Conservation (phyloP, 2,888 invertebrate genomes). For the Synanthedon vespiformis region DNA sequence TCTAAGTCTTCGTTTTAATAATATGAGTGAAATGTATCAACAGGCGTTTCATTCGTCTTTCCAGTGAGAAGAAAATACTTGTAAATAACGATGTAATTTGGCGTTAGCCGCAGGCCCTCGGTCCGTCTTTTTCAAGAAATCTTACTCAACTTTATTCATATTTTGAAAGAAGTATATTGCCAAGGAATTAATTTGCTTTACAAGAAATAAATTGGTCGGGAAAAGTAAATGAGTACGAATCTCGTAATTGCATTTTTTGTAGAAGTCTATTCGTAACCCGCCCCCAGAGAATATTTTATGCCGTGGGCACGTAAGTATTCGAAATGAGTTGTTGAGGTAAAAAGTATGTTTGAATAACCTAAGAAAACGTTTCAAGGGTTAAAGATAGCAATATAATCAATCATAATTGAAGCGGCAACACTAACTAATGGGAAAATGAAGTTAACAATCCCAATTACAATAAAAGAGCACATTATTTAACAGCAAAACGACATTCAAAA, state of each 20-base stretch:
- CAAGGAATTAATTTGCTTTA: slow-evolving; percentile 62
- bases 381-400: too few species aligned
- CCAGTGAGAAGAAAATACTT: slow-evolving; percentile 36
- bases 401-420: background rate
- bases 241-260: slow-evolving; percentile 58
- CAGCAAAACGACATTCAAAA: slow-evolving; percentile 70
- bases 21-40: background rate
- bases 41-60: slow-evolving; percentile 5
- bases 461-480: slow-evolving; percentile 66
- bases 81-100: slow-evolving; percentile 66
- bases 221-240: slow-evolving; percentile 58
- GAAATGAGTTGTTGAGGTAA: too few species aligned
- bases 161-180: slow-evolving; percentile 63
- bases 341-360: too few species aligned
- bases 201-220: slow-evolving; percentile 47
- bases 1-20: background rate
- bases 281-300: slow-evolving; percentile 23
- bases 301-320: too few species aligned
- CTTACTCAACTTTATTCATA: slow-evolving; percentile 61
- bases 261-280: slow-evolving; percentile 41
- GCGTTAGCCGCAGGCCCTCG: slow-evolving; percentile 50
- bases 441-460: slow-evolving; percentile 48
- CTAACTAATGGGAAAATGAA: background rate
- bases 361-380: too few species aligned
- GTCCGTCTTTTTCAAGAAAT: slow-evolving; percentile 57